Conservation (phyloP, 2,888 invertebrate species). For the Tortrix viridana region DNA sequence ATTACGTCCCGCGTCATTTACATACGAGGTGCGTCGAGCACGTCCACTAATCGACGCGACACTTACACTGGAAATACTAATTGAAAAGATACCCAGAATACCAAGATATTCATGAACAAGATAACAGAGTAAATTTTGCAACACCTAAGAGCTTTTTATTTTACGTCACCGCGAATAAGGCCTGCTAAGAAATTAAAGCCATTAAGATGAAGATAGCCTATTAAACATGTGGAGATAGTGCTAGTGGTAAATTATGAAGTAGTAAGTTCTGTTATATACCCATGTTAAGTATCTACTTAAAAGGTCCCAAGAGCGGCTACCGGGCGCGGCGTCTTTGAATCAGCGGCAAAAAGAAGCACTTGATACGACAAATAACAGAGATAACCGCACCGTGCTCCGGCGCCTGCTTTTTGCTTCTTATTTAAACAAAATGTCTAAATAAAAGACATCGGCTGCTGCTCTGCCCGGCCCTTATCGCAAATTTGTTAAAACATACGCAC, state of each 20-base stretch:
- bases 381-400: conserved; percentile 69
- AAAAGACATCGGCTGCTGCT: conserved; percentile 51
- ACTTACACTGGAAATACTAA: conserved; percentile 35
- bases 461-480: conserved; percentile 58
- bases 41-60: conserved; percentile 41
- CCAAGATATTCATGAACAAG: background rate
- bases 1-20: conserved; percentile 64
- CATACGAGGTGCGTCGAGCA: conserved; percentile 53
- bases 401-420: conserved; percentile 71
- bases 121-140: background rate
- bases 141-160: conserved; percentile 7
- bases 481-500: conserved; percentile 40
- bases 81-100: conserved; percentile 13
- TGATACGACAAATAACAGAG: conserved; percentile 81
- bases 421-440: conserved; percentile 64
- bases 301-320: conserved; percentile 67
- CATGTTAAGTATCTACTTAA: conserved; percentile 50
- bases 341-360: conserved; percentile 67
- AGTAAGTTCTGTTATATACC: conserved; percentile 61
- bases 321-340: conserved; percentile 74
- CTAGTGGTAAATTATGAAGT: conserved; percentile 51
- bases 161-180: conserved; percentile 23
- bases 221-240: conserved; percentile 50
- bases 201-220: conserved; percentile 28
- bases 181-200: conserved; percentile 25